Conservation (phyloP, 2,888 invertebrate species). For the Ectobius pallidus region DNA sequence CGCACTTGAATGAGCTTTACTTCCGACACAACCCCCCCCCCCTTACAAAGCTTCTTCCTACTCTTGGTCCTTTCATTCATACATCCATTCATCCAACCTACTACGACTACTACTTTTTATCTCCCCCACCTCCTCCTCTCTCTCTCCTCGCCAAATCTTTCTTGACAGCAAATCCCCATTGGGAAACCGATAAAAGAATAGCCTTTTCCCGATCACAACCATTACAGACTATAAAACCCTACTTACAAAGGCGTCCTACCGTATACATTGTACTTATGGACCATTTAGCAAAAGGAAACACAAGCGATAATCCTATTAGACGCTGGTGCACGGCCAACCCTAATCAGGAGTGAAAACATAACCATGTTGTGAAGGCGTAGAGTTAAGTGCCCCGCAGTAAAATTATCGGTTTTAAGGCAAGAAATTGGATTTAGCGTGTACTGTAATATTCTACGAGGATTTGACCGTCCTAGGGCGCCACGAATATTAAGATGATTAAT, state of each 20-base stretch:
- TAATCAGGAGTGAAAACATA: background rate
- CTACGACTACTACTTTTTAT: background rate
- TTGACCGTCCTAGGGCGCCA: too few species aligned
- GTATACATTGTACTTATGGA: background rate
- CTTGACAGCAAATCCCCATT: slow-evolving; percentile 8
- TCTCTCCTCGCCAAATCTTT: background rate
- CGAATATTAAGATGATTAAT: too few species aligned
- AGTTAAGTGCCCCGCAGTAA: too few species aligned
- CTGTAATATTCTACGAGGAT: too few species aligned
- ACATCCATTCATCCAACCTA: slow-evolving; percentile 1
- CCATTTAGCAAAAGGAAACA: background rate
- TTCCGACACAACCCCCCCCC: background rate
- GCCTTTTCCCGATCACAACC: background rate
- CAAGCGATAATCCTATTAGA: background rate
- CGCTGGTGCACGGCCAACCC: background rate
- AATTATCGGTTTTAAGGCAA: too few species aligned
- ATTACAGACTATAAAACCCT: background rate
- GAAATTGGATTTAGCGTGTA: too few species aligned
- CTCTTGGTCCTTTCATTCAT: slow-evolving; percentile 11
- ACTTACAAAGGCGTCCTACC: background rate
- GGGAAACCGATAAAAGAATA: slow-evolving; percentile 13
- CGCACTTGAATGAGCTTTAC: slow-evolving; percentile 1
- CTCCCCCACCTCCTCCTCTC: background rate
- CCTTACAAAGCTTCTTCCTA: background rate
- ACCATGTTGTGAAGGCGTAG: too few species aligned